Evolutionary conservation across 2,113 vertebrate species (phyloP), one percentile per base, ranked within the genome.

Genomic region (Panthera leo): DNA sequence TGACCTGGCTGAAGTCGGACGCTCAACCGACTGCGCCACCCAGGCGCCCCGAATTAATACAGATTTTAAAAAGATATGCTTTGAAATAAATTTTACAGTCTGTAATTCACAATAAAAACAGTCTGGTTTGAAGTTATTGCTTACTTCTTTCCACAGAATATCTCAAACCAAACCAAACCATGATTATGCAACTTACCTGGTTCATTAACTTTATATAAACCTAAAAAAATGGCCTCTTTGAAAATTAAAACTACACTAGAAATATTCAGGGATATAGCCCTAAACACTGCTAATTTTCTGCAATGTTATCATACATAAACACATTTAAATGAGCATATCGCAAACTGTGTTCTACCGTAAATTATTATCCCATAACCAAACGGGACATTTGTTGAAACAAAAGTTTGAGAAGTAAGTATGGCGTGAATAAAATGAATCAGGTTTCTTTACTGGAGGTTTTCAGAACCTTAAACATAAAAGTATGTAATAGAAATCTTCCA

Each of bases 131-230:
- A 94, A 89, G 58, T 36, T 80, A 68, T 55, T 86, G 45, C 11
- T 84, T 95, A 55, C 31, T 96, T 95, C 75, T 92, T 97, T 51
- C 55, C 42, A 94, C 3, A 85, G 25, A 86, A 67, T 55, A 94
- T 13, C 45, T 85, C 36, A 96, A 45, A 71, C 61, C n/a, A 92
- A 94, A 94, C 45, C 70, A 93, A 91, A 91, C 10, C 70, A 58
- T 75, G 29, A 45, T 29, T 58, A 97, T 8, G 5, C 15, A 94
- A 75, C 21, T 89, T 89, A 96, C 2, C 23, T 51, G 16, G 5
- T 84, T 68, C 23, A 65, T 68, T 61, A 61, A 61, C 18, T 79
- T 67, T n/a, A 92, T 79, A 71, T 31, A 92, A 23, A 89, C 55
- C 18, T 89, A 13, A 94, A 55, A 78, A 36, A 5, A 27, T 3